Evolutionary conservation across 2,888 invertebrate genomes (phyloP).

Genomic region (Drosophila meridionalis): DNA sequence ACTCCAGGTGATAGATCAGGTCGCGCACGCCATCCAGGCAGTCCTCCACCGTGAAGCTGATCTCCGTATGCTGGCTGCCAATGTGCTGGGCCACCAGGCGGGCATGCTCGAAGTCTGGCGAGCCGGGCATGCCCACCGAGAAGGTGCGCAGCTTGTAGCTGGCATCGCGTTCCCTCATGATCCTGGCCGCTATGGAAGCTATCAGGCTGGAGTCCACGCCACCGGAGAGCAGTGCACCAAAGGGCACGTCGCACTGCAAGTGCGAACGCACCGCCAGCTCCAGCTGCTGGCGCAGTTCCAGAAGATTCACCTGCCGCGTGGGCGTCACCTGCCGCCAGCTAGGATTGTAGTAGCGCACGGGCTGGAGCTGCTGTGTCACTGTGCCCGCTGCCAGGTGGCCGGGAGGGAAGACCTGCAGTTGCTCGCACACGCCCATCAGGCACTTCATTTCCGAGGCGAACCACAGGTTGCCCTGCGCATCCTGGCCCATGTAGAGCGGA

Average conservation of each 20-base stretch:
- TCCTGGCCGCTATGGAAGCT: constrained; percentile 79
- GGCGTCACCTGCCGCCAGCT: constrained; percentile 70
- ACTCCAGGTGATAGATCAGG: constrained; percentile 94
- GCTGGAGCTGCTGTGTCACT: constrained; percentile 55
- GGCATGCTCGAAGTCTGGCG: constrained; percentile 94
- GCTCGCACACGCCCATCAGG: constrained; percentile 68
- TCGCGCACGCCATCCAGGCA: constrained; percentile 88
- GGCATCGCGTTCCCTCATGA: constrained; percentile 68
- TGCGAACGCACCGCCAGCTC: constrained; percentile 80
- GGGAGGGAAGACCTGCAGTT: constrained; percentile 75
- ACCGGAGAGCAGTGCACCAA: constrained; percentile 80
- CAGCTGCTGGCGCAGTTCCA: constrained; percentile 60
- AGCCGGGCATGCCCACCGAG: constrained; percentile 94
- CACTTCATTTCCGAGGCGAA: constrained; percentile 83
- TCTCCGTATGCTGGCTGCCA: constrained; percentile 95
- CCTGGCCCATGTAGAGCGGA: constrained; percentile 78
- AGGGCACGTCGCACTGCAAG: constrained; percentile 81
- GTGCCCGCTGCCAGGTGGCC: constrained; percentile 70
- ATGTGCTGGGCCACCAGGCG: constrained; percentile 92
- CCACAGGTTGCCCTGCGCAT: constrained; percentile 77
- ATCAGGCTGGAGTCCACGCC: constrained; percentile 83
- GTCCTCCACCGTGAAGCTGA: constrained; percentile 92
- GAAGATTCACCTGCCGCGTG: constrained; percentile 56
- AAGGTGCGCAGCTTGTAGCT: constrained; percentile 88
- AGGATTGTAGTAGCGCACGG: constrained; percentile 66